Conservation (phyloP, 2,797 vertebrate genomes). For the Hoplostethus mediterraneus region DNA sequence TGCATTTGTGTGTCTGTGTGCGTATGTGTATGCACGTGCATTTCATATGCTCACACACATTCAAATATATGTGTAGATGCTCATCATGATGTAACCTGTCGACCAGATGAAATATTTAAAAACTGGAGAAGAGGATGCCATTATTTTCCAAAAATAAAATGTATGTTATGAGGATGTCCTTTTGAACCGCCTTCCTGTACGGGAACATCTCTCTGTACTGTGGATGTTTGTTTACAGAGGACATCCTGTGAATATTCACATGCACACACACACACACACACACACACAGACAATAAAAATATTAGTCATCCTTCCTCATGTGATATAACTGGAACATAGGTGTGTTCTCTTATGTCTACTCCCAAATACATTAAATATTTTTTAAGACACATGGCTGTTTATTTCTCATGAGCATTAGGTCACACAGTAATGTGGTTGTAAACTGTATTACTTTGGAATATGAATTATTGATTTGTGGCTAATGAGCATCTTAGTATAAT, state of each 20-base stretch:
- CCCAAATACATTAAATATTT: too few relatives aligned
- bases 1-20: background rate
- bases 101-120: constrained; percentile 31
- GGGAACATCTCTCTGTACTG: constrained; percentile 44
- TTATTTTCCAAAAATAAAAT: constrained; percentile 51
- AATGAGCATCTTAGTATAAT: too few relatives aligned
- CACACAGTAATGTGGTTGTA: too few relatives aligned
- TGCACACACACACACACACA: constrained; percentile 6
- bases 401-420: too few relatives aligned
- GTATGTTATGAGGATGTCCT: constrained; percentile 59
- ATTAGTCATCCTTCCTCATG: too few relatives aligned
- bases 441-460: too few relatives aligned
- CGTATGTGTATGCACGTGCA: background rate
- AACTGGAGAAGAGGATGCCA: constrained; percentile 26
- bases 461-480: too few relatives aligned
- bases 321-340: too few relatives aligned
- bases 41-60: constrained; percentile 9
- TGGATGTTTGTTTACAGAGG: constrained; percentile 65
- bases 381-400: too few relatives aligned
- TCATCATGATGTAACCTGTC: constrained; percentile 26
- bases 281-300: too few relatives aligned
- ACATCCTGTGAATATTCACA: constrained; percentile 67
- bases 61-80: constrained; percentile 4
- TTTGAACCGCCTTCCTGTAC: constrained; percentile 61
- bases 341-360: too few relatives aligned